Base-by-base conservation (phyloP, 1,140 invertebrate genomes). In the Apis dorsata region DNA sequence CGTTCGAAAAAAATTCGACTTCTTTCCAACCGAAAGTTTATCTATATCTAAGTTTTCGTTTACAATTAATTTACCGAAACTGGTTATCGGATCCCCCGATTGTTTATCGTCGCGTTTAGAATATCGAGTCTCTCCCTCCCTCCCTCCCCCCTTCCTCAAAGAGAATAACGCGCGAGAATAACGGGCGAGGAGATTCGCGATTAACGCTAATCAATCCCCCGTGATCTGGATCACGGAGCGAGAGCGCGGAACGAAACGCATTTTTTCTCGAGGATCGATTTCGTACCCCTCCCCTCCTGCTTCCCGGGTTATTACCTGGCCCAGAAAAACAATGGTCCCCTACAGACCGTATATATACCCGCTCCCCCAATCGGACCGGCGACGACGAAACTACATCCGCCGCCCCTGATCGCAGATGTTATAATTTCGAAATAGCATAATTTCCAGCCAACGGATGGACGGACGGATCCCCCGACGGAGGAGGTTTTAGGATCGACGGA, bases 371-470 rank as follows among this genome's bases (percentile, higher is more conserved):
- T 62, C 81, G 73, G 73, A 10, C 66, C 79, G 83, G 88, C 83
- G 63, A 57, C 75, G 80, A 72, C 84, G 81, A 85, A 79, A 84
- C 85, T 82, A 87, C 87, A 83, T 86, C 71, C 86, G 86, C 71
- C 86, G 86, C 53, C 73, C 81, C 80, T 83, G 83, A 70, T 73
- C 81, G 90, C 92, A 91, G 92, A 93, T 94, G 93, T 94, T 94
- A 93, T 94, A 94, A 94, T 94, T 93, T 93, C 86, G 91, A 91
- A 93, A 93, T 93, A 90, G 89, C 91, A 90, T 92, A 90, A 93
- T 93, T 92, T 91, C 83, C 87, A 86, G 86, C 76, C 81, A 84
- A 79, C 87, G 85, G 84, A 88, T 90, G 88, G 85, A 84, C 72
- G 83, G 81, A 85, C 80, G 68, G 65, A 62, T 34, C 34, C 34